phyloP scores from a whole-genome alignment of 2,888 invertebrate species.

The Drosophila emarginata region DNA sequence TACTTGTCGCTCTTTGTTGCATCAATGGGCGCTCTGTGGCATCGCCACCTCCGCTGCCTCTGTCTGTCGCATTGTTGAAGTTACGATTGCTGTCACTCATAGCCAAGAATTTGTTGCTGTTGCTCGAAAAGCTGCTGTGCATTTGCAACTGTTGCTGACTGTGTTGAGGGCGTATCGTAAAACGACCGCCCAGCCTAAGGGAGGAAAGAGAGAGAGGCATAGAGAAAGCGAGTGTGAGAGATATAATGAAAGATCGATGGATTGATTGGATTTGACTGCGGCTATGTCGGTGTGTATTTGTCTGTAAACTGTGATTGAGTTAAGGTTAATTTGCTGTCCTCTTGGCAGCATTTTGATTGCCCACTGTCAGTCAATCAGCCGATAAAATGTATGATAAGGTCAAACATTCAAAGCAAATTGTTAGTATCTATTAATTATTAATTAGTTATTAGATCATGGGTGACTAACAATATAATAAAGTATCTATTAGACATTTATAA shows the following conservation, averaged over 20 bases:
- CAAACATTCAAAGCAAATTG: not conserved
- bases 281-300: not conserved
- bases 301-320: conserved; percentile 51
- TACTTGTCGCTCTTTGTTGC: conserved; percentile 51
- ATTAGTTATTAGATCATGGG: not conserved
- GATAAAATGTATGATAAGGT: conserved; percentile 14
- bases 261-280: conserved; percentile 25
- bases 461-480: too few relatives aligned
- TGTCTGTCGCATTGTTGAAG: conserved; percentile 56
- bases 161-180: conserved; percentile 81
- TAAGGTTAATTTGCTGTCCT: conserved; percentile 42
- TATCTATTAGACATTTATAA: too few relatives aligned
- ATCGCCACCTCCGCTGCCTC: conserved; percentile 19
- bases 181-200: conserved; percentile 80
- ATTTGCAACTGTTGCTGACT: conserved; percentile 80
- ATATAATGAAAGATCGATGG: conserved; percentile 32
- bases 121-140: conserved; percentile 70
- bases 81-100: conserved; percentile 76
- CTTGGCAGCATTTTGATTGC: conserved; percentile 42
- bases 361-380: conserved; percentile 13
- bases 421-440: not conserved
- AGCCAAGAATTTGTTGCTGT: conserved; percentile 67
- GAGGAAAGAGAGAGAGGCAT: not conserved
- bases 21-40: conserved; percentile 49
- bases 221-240: not conserved